These are phyloP conservation scores for Scotopteryx bipunctaria DNA, from an alignment of 2,888 invertebrate genomes.

Conservation along the genomic window DNA sequence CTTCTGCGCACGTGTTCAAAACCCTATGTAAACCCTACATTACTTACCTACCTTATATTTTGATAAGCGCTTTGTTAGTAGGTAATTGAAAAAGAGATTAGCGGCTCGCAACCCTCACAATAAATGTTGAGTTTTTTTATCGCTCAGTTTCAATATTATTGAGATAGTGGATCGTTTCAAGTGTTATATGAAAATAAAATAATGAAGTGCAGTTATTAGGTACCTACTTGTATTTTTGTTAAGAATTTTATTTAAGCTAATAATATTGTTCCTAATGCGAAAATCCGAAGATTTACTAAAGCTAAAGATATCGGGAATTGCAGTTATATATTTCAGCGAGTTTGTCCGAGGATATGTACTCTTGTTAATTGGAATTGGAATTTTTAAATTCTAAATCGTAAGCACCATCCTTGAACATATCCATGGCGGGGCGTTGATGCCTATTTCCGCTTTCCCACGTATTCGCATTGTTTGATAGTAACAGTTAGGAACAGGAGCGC, in stretches of 20 bases:
- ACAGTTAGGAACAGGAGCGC: constrained; percentile 91
- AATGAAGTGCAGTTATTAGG: constrained; percentile 40
- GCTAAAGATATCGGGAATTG: too few relatives aligned
- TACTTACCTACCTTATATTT: constrained; percentile 53
- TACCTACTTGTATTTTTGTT: background rate
- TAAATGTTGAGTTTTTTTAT: constrained; percentile 39
- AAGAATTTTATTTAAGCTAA: background rate
- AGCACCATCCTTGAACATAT: constrained; percentile 92
- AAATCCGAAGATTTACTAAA: too few relatives aligned
- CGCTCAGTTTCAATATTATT: constrained; percentile 35
- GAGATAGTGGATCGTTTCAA: constrained; percentile 36
- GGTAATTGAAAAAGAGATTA: constrained; percentile 78
- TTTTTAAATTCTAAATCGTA: constrained; percentile 99
- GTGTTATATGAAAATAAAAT: constrained; percentile 41
- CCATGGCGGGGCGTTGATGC: constrained; percentile 98
- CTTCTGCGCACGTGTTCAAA: constrained; percentile 58
- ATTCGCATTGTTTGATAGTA: constrained; percentile 96
- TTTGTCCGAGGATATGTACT: constrained; percentile 92
- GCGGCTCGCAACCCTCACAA: constrained; percentile 42
- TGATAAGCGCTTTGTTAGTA: constrained; percentile 72
- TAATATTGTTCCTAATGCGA: too few relatives aligned
- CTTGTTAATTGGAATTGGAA: constrained; percentile 91
- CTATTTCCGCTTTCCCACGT: constrained; percentile 96
- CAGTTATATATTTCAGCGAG: constrained; percentile 94
- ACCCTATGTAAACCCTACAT: constrained; percentile 73